These are phyloP conservation scores for Hylaeus volcanicus DNA, from an alignment of 1,140 invertebrate species.

Conservation along the genomic window DNA sequence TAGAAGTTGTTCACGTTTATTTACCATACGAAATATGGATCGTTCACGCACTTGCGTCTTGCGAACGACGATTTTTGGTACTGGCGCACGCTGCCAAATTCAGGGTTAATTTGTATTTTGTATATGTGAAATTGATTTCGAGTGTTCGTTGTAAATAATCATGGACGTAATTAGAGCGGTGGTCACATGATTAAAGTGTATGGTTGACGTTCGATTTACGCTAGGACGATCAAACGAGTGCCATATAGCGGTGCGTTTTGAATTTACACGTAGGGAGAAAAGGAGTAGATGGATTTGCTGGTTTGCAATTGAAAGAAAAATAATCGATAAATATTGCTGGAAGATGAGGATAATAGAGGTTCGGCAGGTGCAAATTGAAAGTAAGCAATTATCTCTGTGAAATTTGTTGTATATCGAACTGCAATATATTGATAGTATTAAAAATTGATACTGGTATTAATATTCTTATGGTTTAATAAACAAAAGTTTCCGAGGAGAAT, in stretches of 20 bases:
- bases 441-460: too few relatives aligned
- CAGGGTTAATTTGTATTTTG: conserved; percentile 24
- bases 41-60: neutral
- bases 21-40: neutral
- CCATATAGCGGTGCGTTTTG: conserved; percentile 3
- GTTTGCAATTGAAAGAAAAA: neutral
- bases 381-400: too few relatives aligned
- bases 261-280: neutral
- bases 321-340: too few relatives aligned
- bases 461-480: too few relatives aligned
- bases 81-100: conserved; percentile 12
- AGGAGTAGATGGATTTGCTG: neutral
- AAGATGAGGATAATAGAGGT: too few relatives aligned
- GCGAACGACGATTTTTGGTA: conserved; percentile 2
- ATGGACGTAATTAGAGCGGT: conserved; percentile 17
- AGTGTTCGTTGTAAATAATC: conserved; percentile 26
- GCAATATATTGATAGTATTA: too few relatives aligned
- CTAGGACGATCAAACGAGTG: conserved; percentile 32
- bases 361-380: too few relatives aligned
- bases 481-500: too few relatives aligned
- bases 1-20: neutral
- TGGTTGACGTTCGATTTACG: conserved; percentile 32
- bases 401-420: too few relatives aligned
- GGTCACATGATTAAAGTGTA: conserved; percentile 10
- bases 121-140: neutral